Evolutionary conservation across 2,888 invertebrate species (phyloP).

Genomic region (Drosophila anceps): DNA sequence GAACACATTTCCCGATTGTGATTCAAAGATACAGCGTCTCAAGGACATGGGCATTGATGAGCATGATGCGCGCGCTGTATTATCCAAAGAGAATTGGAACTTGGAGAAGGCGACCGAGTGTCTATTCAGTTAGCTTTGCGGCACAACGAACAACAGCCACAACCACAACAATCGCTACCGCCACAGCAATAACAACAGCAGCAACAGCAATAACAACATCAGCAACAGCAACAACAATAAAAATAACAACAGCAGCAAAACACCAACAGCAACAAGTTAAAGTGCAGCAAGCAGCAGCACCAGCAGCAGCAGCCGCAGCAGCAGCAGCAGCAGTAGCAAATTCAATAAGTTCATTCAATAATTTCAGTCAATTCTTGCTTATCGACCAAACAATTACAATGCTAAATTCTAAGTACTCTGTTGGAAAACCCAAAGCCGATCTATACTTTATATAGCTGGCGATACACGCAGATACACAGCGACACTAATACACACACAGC

Average conservation of each 20-base stretch:
- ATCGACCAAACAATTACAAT: slow-evolving; percentile 12
- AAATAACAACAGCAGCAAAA: slow-evolving; percentile 17
- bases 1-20: slow-evolving; percentile 91
- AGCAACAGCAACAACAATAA: slow-evolving; percentile 21
- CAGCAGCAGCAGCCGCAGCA: slow-evolving; percentile 4
- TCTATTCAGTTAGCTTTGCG: slow-evolving; percentile 90
- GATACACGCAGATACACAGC: not conserved
- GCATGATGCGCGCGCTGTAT: slow-evolving; percentile 94
- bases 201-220: slow-evolving; percentile 12
- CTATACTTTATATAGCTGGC: not conserved
- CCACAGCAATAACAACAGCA: slow-evolving; percentile 11
- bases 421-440: not conserved
- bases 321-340: slow-evolving; percentile 17
- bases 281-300: not conserved
- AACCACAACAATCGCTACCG: slow-evolving; percentile 16
- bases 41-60: slow-evolving; percentile 98
- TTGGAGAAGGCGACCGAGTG: slow-evolving; percentile 96
- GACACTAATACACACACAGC: not conserved
- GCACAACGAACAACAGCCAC: not conserved
- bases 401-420: slow-evolving; percentile 42
- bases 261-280: slow-evolving; percentile 24
- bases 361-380: slow-evolving; percentile 25
- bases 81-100: slow-evolving; percentile 97
- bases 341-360: slow-evolving; percentile 18
- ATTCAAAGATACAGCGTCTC: slow-evolving; percentile 94